Evolutionary conservation across 2,888 invertebrate genomes (phyloP), one percentile per base, ranked within the genome.

Genomic region (Acrobasis repandana): DNA sequence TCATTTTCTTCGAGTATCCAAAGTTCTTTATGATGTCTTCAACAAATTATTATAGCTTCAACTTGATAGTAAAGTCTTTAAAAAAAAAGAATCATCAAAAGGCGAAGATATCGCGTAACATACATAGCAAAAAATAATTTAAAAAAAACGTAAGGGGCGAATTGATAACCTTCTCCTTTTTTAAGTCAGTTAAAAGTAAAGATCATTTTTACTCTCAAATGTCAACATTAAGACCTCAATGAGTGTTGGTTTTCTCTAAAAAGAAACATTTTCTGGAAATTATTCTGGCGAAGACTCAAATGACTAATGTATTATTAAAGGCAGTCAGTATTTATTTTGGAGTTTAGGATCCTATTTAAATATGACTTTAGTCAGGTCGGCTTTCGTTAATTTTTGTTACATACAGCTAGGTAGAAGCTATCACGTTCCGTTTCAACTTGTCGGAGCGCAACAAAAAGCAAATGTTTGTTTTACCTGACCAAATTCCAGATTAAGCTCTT

Each of bases 401-500:
- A 4, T 47, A 46, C 20, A 34, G 43, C 47, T 59, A 52, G 33
- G 16, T 51, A 16, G 52, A 63, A 63, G 54, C 58, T 60, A 54
- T 36, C 60, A 36, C 58, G 18, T 38, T 68, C 67, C 66, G 67
- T 67, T 74, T 74, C 70, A 73, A 77, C 74, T 74, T 83, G 77
- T 77, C 76, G 74, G 72, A 76, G 70, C 67, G 73, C 75, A 74
- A 77, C 79, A 79, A 76, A 80, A 80, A 77, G 73, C 73, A 80
- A 83, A 85, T 83, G 79, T 85, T 85, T 83, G 75, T 80, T 80
- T 81, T 81, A 85, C 85, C 82, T 88, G 82, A 82, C 84, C 80
- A 83, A 83, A 84, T 84, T 81, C 79, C 83, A 84, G 81, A 85
- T 86, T 86, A 85, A 84, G 79, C 80, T 80, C 77, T 84, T 85